Conservation (phyloP, 2,888 invertebrate genomes). For the Mallateleia sp. region DNA sequence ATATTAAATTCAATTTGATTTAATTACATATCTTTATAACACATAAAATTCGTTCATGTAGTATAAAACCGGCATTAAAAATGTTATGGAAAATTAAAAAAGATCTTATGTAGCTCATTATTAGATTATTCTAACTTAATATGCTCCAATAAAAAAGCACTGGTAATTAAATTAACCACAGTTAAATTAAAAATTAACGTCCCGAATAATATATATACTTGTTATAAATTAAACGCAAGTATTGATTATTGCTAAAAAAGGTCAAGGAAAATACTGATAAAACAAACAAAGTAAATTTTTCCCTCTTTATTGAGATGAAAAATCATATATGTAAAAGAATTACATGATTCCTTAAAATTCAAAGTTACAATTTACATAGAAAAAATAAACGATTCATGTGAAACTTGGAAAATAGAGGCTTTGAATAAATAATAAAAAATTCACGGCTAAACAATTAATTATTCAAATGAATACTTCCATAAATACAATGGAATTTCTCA, state of each 20-base stretch:
- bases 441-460: not conserved
- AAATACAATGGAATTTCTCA: not conserved
- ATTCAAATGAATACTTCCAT: not conserved
- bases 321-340: constrained; percentile 23
- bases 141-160: too few relatives aligned
- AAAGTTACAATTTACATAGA: not conserved
- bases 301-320: constrained; percentile 32
- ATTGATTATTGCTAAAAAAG: constrained; percentile 10
- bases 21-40: too few relatives aligned
- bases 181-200: too few relatives aligned
- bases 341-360: not conserved
- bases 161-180: too few relatives aligned
- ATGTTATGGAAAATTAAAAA: too few relatives aligned
- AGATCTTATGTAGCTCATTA: too few relatives aligned
- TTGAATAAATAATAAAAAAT: not conserved
- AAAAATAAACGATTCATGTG: constrained; percentile 7
- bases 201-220: too few relatives aligned
- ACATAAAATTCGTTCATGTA: too few relatives aligned
- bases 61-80: too few relatives aligned
- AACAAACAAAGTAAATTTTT: constrained; percentile 17
- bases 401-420: not conserved
- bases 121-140: too few relatives aligned
- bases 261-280: not conserved
- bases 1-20: too few relatives aligned
- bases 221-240: too few relatives aligned